Conservation (phyloP, 2,888 invertebrate genomes). For the Hirtodrosophila duncani region DNA sequence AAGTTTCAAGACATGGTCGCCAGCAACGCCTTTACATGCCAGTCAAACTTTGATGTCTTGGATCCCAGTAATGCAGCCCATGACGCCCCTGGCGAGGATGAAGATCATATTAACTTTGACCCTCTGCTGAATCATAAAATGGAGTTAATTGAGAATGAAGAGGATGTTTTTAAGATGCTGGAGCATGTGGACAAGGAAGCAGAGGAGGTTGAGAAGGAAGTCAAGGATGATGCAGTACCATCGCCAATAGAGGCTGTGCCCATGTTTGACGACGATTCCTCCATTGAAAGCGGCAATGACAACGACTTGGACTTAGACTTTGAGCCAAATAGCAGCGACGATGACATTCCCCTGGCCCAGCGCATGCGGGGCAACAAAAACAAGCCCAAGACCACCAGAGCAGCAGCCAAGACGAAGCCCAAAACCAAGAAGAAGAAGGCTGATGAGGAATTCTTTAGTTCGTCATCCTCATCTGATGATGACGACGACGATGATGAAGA, state of each 20-base stretch:
- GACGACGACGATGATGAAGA: conserved; percentile 33
- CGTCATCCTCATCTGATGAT: conserved; percentile 32
- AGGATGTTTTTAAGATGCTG: conserved; percentile 74
- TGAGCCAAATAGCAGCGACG: conserved; percentile 64
- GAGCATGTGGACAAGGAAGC: conserved; percentile 73
- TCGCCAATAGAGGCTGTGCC: conserved; percentile 12
- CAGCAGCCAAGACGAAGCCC: conserved; percentile 27
- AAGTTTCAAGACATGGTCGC: conserved; percentile 70
- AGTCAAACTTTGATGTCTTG: conserved; percentile 63
- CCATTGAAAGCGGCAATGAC: conserved; percentile 63
- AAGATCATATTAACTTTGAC: conserved; percentile 69
- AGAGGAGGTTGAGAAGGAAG: conserved; percentile 60
- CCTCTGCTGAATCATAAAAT: conserved; percentile 71
- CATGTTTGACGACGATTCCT: conserved; percentile 51
- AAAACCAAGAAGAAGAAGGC: conserved; percentile 31
- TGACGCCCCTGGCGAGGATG: conserved; percentile 58
- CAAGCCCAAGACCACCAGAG: conserved; percentile 4
- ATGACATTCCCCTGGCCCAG: conserved; percentile 70
- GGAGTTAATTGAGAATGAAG: conserved; percentile 74
- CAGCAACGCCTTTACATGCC: conserved; percentile 50
- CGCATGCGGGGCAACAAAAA: conserved; percentile 46
- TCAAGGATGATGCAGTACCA: conserved; percentile 25
- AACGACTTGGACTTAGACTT: conserved; percentile 67
- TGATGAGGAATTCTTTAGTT: conserved; percentile 37
- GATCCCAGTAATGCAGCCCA: conserved; percentile 46